Percentiles rank a stretch among this genome's conserved stretches.
Evolutionary conservation across 1,140 invertebrate genomes (phyloP).

Genomic region (Ceratina japonica): DNA sequence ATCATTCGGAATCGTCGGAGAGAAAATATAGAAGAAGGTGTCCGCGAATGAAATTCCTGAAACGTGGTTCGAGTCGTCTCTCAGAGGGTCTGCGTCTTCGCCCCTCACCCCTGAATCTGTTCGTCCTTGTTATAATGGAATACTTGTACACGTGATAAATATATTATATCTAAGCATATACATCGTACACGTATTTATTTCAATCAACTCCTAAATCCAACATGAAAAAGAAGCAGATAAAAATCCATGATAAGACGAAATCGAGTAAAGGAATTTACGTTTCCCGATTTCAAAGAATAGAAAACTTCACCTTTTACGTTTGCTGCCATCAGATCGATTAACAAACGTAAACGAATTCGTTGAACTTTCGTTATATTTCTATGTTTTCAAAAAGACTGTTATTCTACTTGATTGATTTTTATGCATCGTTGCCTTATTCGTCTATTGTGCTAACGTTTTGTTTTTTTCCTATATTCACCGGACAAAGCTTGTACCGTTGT

Average conservation of each 20-base stretch:
- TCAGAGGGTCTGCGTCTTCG: constrained; percentile 12
- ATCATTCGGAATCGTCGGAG: neutral
- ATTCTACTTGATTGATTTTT: neutral
- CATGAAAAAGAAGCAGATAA: neutral
- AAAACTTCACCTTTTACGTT: too few relatives aligned
- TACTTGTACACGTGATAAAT: constrained; percentile 17
- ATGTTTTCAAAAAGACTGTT: too few relatives aligned
- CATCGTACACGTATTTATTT: constrained; percentile 40
- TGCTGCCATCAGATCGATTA: too few relatives aligned
- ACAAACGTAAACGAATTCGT: too few relatives aligned
- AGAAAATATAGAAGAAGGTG: neutral
- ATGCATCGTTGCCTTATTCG: neutral
- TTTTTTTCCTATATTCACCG: too few relatives aligned
- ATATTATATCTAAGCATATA: constrained; percentile 29
- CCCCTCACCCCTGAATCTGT: constrained; percentile 22
- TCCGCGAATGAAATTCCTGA: constrained; percentile 41
- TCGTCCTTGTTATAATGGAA: constrained; percentile 42
- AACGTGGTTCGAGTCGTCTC: constrained; percentile 14
- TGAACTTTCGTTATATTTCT: too few relatives aligned
- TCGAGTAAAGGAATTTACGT: too few relatives aligned
- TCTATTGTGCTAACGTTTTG: neutral
- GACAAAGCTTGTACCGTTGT: neutral
- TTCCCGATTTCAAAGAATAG: too few relatives aligned
- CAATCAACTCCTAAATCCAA: constrained; percentile 39
- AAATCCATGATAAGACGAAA: neutral